A percentile compares a stretch with the other conserved stretches of the same genome.
Conservation (phyloP, 2,888 invertebrate species). For the Drosophila limbata region DNA sequence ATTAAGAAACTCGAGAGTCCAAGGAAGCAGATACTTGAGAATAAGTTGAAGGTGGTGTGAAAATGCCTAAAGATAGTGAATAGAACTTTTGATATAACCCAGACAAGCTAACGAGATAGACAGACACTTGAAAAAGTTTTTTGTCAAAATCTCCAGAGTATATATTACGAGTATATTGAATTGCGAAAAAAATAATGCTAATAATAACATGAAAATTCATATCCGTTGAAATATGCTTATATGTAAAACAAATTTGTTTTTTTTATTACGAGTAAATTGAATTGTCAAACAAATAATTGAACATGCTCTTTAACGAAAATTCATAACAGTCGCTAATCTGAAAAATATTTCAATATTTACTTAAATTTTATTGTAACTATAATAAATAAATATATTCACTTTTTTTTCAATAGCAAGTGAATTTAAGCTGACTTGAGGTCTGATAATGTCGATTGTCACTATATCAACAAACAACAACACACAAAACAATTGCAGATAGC, state of each 20-base stretch:
- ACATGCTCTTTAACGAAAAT: not conserved
- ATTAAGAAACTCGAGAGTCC: conserved; percentile 12
- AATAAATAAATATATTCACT: no score
- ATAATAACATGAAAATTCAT: no score
- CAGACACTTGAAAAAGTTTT: conserved; percentile 9
- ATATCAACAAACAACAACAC: no score
- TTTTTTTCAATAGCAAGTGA: no score
- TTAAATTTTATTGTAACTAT: no score
- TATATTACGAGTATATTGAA: not conserved
- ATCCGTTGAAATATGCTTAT: no score
- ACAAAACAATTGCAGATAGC: no score
- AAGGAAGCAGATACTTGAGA: conserved; percentile 28
- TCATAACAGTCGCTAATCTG: conserved; percentile 9
- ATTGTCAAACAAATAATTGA: conserved; percentile 2
- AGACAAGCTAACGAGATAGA: conserved; percentile 14
- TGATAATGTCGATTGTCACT: no score
- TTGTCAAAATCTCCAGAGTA: not conserved
- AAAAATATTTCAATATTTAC: no score
- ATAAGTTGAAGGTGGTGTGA: conserved; percentile 17
- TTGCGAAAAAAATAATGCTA: not conserved
- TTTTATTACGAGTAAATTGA: not conserved
- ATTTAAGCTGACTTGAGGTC: no score
- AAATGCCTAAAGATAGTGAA: conserved; percentile 13
- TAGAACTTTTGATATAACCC: conserved; percentile 1
- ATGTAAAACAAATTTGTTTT: no score